Base-by-base conservation (phyloP, 2,888 invertebrate species). In the Macrophya alboannulata region DNA sequence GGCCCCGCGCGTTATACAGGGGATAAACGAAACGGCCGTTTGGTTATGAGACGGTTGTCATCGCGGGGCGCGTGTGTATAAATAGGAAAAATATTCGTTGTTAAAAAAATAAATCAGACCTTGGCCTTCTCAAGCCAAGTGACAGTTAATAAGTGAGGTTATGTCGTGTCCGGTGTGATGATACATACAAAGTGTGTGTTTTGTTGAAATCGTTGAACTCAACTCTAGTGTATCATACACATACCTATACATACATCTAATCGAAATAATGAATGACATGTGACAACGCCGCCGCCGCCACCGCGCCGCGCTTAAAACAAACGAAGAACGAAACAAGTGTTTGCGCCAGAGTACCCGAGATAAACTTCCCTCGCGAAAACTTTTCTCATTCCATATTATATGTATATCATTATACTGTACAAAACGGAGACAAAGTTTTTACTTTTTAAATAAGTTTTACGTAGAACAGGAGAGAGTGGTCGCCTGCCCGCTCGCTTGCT, bases 1-100 rank as follows among this genome's bases (percentile, higher is more conserved):
- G 89, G 88, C 88, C 88, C 84, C 89, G 89, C 88, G 88, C 88
- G 88, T 86, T 86, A 43, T 84, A 86, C 84, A 86, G 89, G 87
- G 86, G 86, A 84, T 86, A 86, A 89, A 89, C 86, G 81, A 85
- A 88, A 87, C 87, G 77, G 68, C 86, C 86, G 86, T 83, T 86
- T 83, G 55, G 37, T 48, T 59, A 43, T 43, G 45, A 45, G 79
- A 71, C 79, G 77, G 62, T 68, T 51, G 51, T 68, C 84, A 65
- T 83, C 48, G 43, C 25, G 74, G 48, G 82, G 65, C 84, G 25
- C 82, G 48, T 65, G 71, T 77, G 51, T 68, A n/a, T 77, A 37
- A 51, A 17, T 9, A 37, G 55, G 15, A 37, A 37, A 51, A 77
- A 55, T 51, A 37, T 12, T 51, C 17, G n/a, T n/a, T 77, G 15